A percentile compares a stretch with the other conserved stretches of the same genome.
Evolutionary conservation across 2,888 invertebrate genomes (phyloP).

Genomic region (Branchellion lobata): DNA sequence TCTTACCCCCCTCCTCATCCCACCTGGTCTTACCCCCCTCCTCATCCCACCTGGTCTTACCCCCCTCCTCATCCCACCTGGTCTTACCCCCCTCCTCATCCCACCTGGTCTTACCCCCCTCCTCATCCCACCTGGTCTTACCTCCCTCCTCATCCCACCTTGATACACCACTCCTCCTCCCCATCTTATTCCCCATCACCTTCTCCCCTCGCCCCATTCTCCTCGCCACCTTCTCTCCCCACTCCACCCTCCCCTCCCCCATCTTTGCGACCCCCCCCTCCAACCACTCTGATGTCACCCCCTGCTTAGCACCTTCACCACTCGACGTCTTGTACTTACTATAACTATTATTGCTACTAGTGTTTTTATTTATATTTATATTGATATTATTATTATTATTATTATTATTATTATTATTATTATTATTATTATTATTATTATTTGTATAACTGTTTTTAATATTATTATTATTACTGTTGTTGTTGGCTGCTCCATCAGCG

Average conservation of each 20-base stretch:
- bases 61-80: too few relatives aligned
- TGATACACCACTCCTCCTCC: not conserved
- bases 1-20: too few relatives aligned
- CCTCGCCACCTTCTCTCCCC: too few relatives aligned
- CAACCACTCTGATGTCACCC: too few relatives aligned
- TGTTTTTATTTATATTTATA: not conserved
- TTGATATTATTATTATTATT: slow-evolving; percentile 5
- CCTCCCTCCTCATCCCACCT: not conserved
- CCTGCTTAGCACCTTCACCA: not conserved
- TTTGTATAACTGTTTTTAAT: not conserved
- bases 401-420: not conserved
- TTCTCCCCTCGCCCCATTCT: too few relatives aligned
- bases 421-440: not conserved
- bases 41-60: too few relatives aligned
- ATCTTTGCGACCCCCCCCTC: too few relatives aligned
- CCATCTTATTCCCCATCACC: too few relatives aligned
- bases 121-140: not conserved
- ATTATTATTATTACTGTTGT: not conserved
- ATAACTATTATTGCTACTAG: not conserved
- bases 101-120: not conserved
- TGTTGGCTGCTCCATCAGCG: not conserved
- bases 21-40: not conserved
- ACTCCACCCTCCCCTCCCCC: too few relatives aligned
- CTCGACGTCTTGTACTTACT: not conserved
- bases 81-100: too few relatives aligned